These are phyloP conservation scores for Daboia siamensis DNA, from an alignment of 2,113 vertebrate species.

Conservation along the genomic window DNA sequence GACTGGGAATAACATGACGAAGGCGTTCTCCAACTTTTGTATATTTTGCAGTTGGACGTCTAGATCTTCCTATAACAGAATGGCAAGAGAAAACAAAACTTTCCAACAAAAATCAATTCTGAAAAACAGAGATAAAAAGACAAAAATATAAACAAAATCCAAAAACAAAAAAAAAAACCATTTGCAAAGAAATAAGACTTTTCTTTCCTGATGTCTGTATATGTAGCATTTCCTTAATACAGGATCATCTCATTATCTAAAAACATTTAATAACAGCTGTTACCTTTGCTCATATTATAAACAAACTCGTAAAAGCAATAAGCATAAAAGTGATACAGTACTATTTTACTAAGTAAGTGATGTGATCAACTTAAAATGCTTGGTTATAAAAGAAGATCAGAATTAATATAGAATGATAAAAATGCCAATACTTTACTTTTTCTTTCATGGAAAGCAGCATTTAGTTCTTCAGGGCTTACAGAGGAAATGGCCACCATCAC, in stretches of 20 bases:
- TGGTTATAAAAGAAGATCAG: conserved; percentile 23
- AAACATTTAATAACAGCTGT: neutral
- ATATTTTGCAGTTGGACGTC: conserved; percentile 89
- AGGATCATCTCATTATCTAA: neutral
- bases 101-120: neutral
- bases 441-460: conserved; percentile 56
- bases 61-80: conserved; percentile 67
- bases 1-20: conserved; percentile 90
- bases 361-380: conserved; percentile 13
- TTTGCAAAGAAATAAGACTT: neutral
- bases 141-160: neutral
- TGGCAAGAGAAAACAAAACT: neutral
- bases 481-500: conserved; percentile 79
- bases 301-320: neutral
- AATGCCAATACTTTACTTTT: conserved; percentile 73
- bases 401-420: neutral
- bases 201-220: neutral
- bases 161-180: too few relatives aligned
- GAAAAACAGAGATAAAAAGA: neutral
- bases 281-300: neutral
- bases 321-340: neutral
- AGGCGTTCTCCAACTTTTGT: conserved; percentile 93
- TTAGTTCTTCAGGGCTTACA: conserved; percentile 68
- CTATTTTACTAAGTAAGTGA: conserved; percentile 21
- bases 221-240: neutral